These are phyloP conservation scores for Stenopsyche tienmushanensis DNA, from an alignment of 1,140 invertebrate genomes.

Conservation along the genomic window DNA sequence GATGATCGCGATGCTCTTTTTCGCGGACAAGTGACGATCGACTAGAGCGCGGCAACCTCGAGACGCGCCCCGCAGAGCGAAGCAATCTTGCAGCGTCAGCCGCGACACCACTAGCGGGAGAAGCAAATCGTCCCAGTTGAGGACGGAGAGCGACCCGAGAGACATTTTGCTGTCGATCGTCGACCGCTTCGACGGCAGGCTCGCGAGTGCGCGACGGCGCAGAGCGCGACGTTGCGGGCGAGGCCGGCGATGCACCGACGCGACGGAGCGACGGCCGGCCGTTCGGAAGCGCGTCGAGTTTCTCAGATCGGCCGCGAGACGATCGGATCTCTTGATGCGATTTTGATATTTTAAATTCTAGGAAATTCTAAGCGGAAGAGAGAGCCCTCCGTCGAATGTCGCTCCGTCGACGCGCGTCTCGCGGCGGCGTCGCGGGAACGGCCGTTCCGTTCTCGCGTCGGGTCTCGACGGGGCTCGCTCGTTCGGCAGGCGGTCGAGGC, in stretches of 20 bases:
- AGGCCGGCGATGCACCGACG: not conserved
- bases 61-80: slow-evolving; percentile 58
- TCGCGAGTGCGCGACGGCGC: not conserved
- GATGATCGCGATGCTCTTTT: slow-evolving; percentile 50
- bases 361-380: too few species aligned
- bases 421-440: not conserved
- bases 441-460: too few species aligned
- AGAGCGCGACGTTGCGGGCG: too few species aligned
- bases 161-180: not conserved
- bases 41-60: slow-evolving; percentile 52
- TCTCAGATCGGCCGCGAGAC: too few species aligned
- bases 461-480: too few species aligned
- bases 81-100: slow-evolving; percentile 56
- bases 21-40: slow-evolving; percentile 51
- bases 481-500: too few species aligned
- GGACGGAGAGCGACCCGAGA: not conserved
- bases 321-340: too few species aligned
- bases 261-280: not conserved
- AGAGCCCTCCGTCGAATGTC: too few species aligned
- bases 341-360: too few species aligned
- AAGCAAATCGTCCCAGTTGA: slow-evolving; percentile 58
- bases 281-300: too few species aligned
- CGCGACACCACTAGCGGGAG: slow-evolving; percentile 54
- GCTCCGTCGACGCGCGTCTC: not conserved
- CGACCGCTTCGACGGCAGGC: not conserved